Base-by-base conservation (phyloP, 2,888 invertebrate species). In the Dione vanillae region DNA sequence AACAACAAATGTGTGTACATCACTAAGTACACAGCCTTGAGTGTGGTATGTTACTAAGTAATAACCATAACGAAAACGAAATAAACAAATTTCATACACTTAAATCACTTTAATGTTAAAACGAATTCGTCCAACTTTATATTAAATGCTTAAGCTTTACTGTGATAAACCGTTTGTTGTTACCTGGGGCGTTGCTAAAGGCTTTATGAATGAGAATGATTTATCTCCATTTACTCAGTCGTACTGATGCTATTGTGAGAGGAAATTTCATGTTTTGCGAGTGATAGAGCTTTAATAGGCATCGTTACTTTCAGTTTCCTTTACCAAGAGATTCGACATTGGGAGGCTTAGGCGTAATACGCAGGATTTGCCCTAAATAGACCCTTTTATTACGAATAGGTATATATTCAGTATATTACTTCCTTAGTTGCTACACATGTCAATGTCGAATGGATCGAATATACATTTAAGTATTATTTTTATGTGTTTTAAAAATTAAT, bases 191-290 rank as follows among this genome's bases (percentile, higher is more conserved):
- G 67, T 65, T 20, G 67, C 67, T 70, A 37, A 67, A 67, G 56
- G 45, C 66, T 51, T 69, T 66, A 78, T 73, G 59, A 77, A 80
- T 81, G 85, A 82, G 79, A 79, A 81, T 78, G 78, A 90, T 89
- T 88, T 85, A 82, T 89, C 83, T 82, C 78, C 82, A 86, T 83
- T 83, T 78, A 77, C 79, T 78, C 74, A 76, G 79, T 76, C 69
- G 51, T 54, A 67, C 62, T 69, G 19, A 19, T 80, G 80, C 82
- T 83, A 80, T 75, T 73, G 70, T 68, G 68, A 56, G 73, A 71
- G 77, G 79, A 82, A 78, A 81, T 80, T 82, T 82, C 84, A 83
- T 85, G 79, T 86, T 61, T 81, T 78, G 76, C 75, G 79, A 76
- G 76, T 69, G 76, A 75, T 76, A 72, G 76, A 77, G 78, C 77